Evolutionary conservation across 1,140 invertebrate genomes (phyloP).

Genomic region (Saxidomus purpurata): DNA sequence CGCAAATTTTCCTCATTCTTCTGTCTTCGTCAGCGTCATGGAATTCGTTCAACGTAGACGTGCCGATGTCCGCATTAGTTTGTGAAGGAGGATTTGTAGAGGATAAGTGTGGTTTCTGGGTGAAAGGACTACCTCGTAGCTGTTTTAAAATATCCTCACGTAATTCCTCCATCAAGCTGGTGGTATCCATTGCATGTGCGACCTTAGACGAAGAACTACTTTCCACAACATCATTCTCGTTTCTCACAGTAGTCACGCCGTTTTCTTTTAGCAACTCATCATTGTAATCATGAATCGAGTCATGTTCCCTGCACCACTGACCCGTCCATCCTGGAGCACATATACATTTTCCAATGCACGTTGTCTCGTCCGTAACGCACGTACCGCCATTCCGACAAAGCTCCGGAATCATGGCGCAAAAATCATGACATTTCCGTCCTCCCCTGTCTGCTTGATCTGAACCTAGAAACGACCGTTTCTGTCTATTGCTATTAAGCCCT

Average conservation of each 20-base stretch:
- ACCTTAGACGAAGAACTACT: not conserved
- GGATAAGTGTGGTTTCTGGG: not conserved
- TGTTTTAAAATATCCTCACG: slow-evolving; percentile 1
- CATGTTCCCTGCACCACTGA: slow-evolving; percentile 29
- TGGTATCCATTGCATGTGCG: not conserved
- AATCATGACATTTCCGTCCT: slow-evolving; percentile 59
- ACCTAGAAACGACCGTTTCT: not conserved
- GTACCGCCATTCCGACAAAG: slow-evolving; percentile 56
- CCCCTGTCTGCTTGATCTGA: not conserved
- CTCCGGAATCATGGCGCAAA: slow-evolving; percentile 33
- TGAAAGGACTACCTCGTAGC: not conserved
- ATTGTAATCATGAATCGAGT: not conserved
- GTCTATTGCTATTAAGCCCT: not conserved
- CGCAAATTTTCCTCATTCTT: not conserved
- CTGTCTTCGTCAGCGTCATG: not conserved
- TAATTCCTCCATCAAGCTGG: not conserved
- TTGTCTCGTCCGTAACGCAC: slow-evolving; percentile 46
- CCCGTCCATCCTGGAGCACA: slow-evolving; percentile 56
- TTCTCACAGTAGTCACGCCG: not conserved
- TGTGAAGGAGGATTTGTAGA: not conserved
- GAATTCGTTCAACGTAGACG: not conserved
- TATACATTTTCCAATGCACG: slow-evolving; percentile 38
- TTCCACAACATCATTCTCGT: not conserved
- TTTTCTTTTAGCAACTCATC: not conserved
- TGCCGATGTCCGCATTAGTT: not conserved